A percentile compares a stretch with the other conserved stretches of the same genome.
Conservation (phyloP, 2,113 vertebrate species). For the Tapirus terrestris region DNA sequence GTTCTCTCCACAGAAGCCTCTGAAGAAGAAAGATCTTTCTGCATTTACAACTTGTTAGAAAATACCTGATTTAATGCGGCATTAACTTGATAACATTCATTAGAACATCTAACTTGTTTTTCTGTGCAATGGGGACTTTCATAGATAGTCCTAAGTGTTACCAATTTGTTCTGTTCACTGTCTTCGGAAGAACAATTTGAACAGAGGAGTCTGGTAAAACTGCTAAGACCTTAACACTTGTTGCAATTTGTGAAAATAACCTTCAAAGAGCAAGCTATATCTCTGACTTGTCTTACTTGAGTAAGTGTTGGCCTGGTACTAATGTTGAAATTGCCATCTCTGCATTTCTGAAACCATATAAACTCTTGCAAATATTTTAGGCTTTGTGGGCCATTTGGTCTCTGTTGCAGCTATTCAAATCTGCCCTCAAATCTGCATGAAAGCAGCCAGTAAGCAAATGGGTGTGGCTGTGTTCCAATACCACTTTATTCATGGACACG, state of each 20-base stretch:
- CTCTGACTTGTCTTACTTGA: constrained; percentile 11
- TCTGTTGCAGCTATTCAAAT: not conserved
- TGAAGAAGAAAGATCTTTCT: not conserved
- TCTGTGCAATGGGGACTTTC: not conserved
- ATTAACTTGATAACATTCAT: constrained; percentile 45
- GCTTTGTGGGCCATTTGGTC: not conserved
- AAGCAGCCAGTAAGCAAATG: not conserved
- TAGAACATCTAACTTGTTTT: not conserved
- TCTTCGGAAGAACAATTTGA: constrained; percentile 27
- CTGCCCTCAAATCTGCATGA: not conserved
- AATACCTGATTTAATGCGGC: not conserved
- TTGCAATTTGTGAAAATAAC: constrained; percentile 26
- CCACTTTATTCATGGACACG: not conserved
- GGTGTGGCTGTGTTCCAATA: not conserved
- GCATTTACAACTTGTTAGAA: not conserved
- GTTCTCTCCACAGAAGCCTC: not conserved
- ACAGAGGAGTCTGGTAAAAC: constrained; percentile 36
- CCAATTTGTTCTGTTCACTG: constrained; percentile 25
- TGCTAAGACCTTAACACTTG: not conserved
- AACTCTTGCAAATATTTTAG: not conserved
- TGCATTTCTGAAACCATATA: not conserved
- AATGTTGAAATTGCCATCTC: not conserved
- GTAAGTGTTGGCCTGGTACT: not conserved
- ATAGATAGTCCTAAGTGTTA: not conserved
- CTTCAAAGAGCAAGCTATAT: not conserved